Percentiles rank a stretch among this genome's conserved stretches.
phyloP scores from a whole-genome alignment of 2,797 vertebrate species.

The Percopsis omiscomaycus region DNA sequence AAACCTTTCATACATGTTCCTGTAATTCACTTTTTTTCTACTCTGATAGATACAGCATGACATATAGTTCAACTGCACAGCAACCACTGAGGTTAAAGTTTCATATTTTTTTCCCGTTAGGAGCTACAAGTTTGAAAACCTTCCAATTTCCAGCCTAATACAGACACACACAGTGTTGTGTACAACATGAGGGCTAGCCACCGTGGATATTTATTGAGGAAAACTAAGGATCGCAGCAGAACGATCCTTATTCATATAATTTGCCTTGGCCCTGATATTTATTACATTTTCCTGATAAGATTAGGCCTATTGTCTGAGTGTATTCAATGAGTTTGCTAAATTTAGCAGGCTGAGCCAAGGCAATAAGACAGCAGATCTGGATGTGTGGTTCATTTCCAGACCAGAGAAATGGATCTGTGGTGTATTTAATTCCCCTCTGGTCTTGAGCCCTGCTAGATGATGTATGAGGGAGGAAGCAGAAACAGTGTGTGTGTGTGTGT shows the following conservation, averaged over 20 bases:
- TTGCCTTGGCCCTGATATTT: neutral
- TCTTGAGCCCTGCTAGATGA: slow-evolving; percentile 41
- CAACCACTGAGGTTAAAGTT: slow-evolving; percentile 17
- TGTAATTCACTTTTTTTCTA: slow-evolving; percentile 36
- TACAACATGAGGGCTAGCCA: neutral
- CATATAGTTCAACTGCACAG: slow-evolving; percentile 26
- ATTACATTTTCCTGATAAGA: slow-evolving; percentile 1
- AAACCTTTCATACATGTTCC: slow-evolving; percentile 43
- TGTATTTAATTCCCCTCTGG: slow-evolving; percentile 30
- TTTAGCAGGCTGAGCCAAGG: slow-evolving; percentile 11
- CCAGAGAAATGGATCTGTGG: slow-evolving; percentile 32
- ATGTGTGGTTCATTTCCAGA: slow-evolving; percentile 35
- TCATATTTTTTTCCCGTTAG: slow-evolving; percentile 37
- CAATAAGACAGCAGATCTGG: slow-evolving; percentile 14
- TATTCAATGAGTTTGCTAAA: slow-evolving; percentile 15
- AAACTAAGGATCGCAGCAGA: neutral
- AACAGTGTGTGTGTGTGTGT: slow-evolving; percentile 4
- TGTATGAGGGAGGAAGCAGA: slow-evolving; percentile 41
- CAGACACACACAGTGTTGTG: neutral
- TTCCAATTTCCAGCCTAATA: slow-evolving; percentile 12
- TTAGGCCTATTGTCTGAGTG: neutral
- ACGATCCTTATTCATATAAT: neutral
- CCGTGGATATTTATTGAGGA: neutral
- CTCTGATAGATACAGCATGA: slow-evolving; percentile 38
- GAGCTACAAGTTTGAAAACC: slow-evolving; percentile 35